phyloP scores from a whole-genome alignment of 1,140 invertebrate genomes.

The Nephotettix cincticeps region DNA sequence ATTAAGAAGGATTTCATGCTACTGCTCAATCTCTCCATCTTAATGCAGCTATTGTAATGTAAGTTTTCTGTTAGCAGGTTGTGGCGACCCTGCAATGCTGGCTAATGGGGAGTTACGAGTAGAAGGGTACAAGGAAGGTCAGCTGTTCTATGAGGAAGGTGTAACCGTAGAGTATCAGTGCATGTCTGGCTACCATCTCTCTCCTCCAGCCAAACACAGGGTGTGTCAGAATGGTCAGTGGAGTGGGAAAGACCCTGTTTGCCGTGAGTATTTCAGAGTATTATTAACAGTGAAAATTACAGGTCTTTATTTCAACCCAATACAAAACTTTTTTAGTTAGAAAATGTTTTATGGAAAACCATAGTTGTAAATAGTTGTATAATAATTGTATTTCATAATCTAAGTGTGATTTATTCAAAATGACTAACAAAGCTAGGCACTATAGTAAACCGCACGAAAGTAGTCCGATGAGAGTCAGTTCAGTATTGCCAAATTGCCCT shows the following conservation, averaged over 20 bases:
- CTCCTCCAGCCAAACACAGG: slow-evolving; percentile 39
- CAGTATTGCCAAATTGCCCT: too few relatives aligned
- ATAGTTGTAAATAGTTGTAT: too few relatives aligned
- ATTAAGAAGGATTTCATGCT: background rate
- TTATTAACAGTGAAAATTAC: too few relatives aligned
- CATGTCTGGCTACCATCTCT: slow-evolving; percentile 40
- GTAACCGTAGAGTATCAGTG: slow-evolving; percentile 45
- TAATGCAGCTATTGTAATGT: background rate
- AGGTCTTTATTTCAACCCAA: too few relatives aligned
- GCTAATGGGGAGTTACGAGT: slow-evolving; percentile 10
- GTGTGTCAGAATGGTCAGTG: slow-evolving; percentile 46
- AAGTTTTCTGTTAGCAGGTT: background rate
- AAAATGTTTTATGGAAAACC: too few relatives aligned
- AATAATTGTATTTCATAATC: too few relatives aligned
- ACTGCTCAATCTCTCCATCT: background rate
- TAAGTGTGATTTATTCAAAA: too few relatives aligned
- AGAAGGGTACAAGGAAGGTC: slow-evolving; percentile 16
- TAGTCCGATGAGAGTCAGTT: too few relatives aligned
- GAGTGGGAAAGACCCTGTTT: slow-evolving; percentile 41
- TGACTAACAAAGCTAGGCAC: too few relatives aligned
- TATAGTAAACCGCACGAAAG: too few relatives aligned
- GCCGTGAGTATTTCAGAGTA: slow-evolving; percentile 5
- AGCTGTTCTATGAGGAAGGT: slow-evolving; percentile 41
- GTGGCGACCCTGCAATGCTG: background rate
- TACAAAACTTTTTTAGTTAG: too few relatives aligned